Evolutionary conservation across 2,888 invertebrate species (phyloP), one percentile per base, ranked within the genome.

Genomic region (Papilio protenor): DNA sequence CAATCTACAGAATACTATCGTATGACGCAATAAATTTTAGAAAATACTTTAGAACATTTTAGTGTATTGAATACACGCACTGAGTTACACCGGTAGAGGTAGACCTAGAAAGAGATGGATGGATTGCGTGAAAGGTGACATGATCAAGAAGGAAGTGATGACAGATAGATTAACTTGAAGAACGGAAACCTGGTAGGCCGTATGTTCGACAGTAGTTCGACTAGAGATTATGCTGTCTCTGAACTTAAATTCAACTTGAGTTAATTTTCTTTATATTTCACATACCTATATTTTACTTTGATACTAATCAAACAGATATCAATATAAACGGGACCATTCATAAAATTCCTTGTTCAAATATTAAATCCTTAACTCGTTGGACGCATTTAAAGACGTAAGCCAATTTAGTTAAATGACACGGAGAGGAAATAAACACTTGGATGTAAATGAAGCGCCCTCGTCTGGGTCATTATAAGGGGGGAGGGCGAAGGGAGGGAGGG

Each of bases 401-500:
- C 40, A 73, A 77, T 73, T 77, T 64, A 23, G 55, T 33, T 49
- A 70, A 74, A 69, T 70, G 69, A 74, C 57, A 57, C 2, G 47
- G 33, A 47, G 49, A 77, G 77, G 73, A 70, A 70, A 77, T 77
- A 74, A 74, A 77, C 73, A 77, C 69, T 69, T 69, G 47, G 69
- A 70, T 74, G 77, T 77, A 47, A 77, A 77, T 74, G 64, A 70
- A 77, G 77, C 47, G 69, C 73, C 57, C 69, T 70, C 72, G 49
- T 33, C 18, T 45, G 57, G 57, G 66, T 66, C 66, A 33, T 57
- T 77, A 49, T 59, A 73, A 73, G 27, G 57, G 79, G 81, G 83
- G 76, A 89, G 80, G 83, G 45, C 33, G n/a, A 88, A 84, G 89
- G 88, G 82, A 89, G 84, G 84, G 85, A 89, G 89, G 82, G 89